These are phyloP conservation scores for Holocentrus rufus DNA, from an alignment of 2,797 vertebrate genomes.

Conservation along the genomic window DNA sequence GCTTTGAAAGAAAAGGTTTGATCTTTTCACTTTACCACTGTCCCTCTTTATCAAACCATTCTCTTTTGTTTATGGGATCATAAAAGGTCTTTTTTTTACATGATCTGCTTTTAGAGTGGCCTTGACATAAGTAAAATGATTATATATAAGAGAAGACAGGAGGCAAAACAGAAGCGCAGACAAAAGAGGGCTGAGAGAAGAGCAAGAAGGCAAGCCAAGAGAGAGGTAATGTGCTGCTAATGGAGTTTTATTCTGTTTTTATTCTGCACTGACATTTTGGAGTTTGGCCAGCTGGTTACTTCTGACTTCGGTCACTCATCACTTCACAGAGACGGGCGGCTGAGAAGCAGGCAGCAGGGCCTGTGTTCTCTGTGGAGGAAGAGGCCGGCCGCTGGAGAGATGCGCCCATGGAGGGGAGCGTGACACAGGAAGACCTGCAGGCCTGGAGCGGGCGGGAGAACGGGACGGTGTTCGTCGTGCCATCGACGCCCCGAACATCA, in stretches of 20 bases:
- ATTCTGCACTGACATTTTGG: background rate
- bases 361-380: conserved; percentile 75
- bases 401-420: conserved; percentile 30
- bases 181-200: conserved; percentile 82
- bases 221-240: conserved; percentile 69
- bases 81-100: background rate
- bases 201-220: conserved; percentile 81
- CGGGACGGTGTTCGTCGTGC: conserved; percentile 81
- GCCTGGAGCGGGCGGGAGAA: conserved; percentile 71
- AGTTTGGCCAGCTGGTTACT: no score
- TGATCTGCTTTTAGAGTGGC: conserved; percentile 82
- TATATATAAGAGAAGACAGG: conserved; percentile 88
- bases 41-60: background rate
- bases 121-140: conserved; percentile 90
- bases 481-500: conserved; percentile 59
- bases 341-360: conserved; percentile 37
- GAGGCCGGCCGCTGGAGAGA: conserved; percentile 61
- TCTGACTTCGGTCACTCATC: background rate
- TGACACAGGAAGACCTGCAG: conserved; percentile 51
- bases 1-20: conserved; percentile 90
- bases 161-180: conserved; percentile 85
- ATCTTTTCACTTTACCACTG: background rate
- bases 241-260: no score
- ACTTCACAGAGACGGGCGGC: conserved; percentile 63
- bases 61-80: background rate